A percentile compares a stretch with the other conserved stretches of the same genome.
Conservation (phyloP, 1,140 invertebrate species). For the Teleogryllus occipitalis region DNA sequence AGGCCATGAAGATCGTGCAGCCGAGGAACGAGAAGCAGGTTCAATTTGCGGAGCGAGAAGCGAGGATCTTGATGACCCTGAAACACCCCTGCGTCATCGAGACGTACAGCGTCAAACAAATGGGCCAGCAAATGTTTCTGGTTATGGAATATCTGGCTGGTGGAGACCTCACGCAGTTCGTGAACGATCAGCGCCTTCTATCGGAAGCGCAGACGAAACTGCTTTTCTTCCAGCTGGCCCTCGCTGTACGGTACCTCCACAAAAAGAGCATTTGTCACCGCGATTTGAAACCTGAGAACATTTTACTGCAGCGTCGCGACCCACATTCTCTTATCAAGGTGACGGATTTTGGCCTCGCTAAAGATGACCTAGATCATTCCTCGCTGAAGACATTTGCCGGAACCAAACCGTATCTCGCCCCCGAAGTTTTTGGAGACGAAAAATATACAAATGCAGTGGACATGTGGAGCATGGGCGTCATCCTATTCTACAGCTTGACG, state of each 20-base stretch:
- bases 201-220: conserved; percentile 60
- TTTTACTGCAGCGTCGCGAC: too few species aligned
- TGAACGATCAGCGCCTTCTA: conserved; percentile 32
- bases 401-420: too few species aligned
- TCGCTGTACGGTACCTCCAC: conserved; percentile 78
- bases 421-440: too few species aligned
- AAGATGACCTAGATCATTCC: too few species aligned
- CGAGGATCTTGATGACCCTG: neutral
- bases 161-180: neutral
- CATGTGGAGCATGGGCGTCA: too few species aligned
- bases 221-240: conserved; percentile 75
- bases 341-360: too few species aligned
- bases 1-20: neutral
- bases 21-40: neutral
- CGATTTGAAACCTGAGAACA: conserved; percentile 56
- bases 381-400: too few species aligned
- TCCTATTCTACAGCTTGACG: too few species aligned
- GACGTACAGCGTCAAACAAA: neutral
- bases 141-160: neutral
- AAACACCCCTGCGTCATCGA: neutral
- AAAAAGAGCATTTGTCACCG: conserved; percentile 73
- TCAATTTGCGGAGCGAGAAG: neutral
- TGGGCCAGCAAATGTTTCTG: neutral
- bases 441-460: too few species aligned
- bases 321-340: too few species aligned